Percentiles rank a stretch among this genome's conserved stretches.
Conservation (phyloP, 2,888 invertebrate species). For the Lithophane semibrunnea region DNA sequence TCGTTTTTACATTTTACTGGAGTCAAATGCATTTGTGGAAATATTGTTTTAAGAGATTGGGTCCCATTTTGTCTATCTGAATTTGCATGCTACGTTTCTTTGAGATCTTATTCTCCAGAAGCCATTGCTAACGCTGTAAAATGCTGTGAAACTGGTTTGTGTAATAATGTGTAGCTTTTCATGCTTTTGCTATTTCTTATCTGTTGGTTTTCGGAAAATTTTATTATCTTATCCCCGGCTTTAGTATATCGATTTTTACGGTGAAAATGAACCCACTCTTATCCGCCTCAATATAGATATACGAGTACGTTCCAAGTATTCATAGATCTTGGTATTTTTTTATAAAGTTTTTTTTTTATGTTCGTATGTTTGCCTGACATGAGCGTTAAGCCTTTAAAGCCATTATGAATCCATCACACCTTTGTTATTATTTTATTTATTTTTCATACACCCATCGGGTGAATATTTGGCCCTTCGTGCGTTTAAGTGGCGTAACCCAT, state of each 20-base stretch:
- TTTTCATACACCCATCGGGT: conserved; percentile 1
- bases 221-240: background rate
- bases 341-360: background rate
- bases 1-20: conserved; percentile 65
- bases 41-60: conserved; percentile 64
- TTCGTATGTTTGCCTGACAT: background rate
- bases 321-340: background rate
- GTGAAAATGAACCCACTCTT: background rate
- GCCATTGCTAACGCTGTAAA: conserved; percentile 20
- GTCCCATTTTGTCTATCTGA: conserved; percentile 55
- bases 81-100: conserved; percentile 51
- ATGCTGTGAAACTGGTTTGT: background rate
- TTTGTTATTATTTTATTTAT: conserved; percentile 9
- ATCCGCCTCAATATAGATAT: background rate
- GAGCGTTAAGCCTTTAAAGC: background rate
- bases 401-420: background rate
- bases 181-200: background rate
- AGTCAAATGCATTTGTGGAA: conserved; percentile 65
- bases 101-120: conserved; percentile 13
- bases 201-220: background rate
- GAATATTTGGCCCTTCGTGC: conserved; percentile 18
- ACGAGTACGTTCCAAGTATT: no score
- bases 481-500: conserved; percentile 25
- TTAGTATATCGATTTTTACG: background rate
- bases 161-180: background rate